phyloP scores from a whole-genome alignment of 1,140 invertebrate genomes.

The Hetaerina americana region DNA sequence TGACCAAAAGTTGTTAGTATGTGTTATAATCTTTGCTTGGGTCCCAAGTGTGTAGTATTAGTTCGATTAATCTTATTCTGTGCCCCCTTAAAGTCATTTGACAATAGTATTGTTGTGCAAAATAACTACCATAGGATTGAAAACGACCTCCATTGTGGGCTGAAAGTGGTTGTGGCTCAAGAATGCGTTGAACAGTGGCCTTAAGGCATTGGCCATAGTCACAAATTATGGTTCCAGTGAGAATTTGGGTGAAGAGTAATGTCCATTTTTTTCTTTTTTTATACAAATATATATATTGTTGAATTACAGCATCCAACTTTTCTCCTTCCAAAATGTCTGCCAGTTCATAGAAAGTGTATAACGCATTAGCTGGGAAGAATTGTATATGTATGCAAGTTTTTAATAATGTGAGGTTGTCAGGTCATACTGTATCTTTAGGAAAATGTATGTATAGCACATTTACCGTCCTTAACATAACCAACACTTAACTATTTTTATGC shows the following conservation, averaged over 20 bases:
- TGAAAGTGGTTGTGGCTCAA: not conserved
- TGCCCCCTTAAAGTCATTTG: not conserved
- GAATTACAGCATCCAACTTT: not conserved
- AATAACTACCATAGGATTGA: not conserved
- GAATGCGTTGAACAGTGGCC: not conserved
- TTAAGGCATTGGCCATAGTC: not conserved
- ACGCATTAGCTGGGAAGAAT: not conserved
- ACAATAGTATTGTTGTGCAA: not conserved
- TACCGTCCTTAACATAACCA: slow-evolving; percentile 1
- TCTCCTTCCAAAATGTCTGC: not conserved
- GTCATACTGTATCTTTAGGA: not conserved
- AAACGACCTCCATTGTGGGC: not conserved
- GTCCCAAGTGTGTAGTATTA: not conserved
- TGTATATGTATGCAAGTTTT: not conserved
- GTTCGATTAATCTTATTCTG: not conserved
- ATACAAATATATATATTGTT: not conserved
- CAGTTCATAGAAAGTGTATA: not conserved
- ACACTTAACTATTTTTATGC: slow-evolving; percentile 6
- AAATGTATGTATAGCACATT: slow-evolving; percentile 2
- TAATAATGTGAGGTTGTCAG: not conserved
- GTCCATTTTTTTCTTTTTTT: not conserved
- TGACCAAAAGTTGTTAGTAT: not conserved
- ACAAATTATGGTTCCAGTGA: not conserved
- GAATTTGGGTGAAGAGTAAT: not conserved
- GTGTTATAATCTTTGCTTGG: not conserved